Base-by-base conservation (phyloP, 23 tunicate species). In the Halocynthia roretzi region DNA sequence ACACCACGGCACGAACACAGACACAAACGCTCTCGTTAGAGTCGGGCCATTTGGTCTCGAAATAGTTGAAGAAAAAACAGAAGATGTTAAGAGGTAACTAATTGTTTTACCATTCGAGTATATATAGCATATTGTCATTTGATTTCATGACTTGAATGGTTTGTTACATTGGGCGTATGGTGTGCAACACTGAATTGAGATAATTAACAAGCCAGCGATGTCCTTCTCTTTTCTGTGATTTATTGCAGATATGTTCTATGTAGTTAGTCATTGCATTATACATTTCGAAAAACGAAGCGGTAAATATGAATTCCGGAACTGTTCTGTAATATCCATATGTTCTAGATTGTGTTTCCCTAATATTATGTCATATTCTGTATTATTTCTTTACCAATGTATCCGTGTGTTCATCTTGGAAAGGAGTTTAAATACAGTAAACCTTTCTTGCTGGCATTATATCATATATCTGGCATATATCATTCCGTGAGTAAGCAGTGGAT, bases 11-110 rank as follows among this genome's bases (percentile, higher is more conserved):
- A 52, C 51, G 11, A 48, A 64, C 44, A 62, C 57, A 12, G 52
- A 68, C 19, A 52, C 73, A 20, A 72, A 81, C 49, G 83, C 82
- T 50, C 52, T 61, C 8, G 51, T 87, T 56, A 14, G 82, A 50
- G 76, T 87, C 55, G 93, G 93, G 5, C 93, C 93, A 7, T 67
- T 50, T 2, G 93, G 93, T 9, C 53, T 87, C 48, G 86, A 87
- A 58, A 77, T 87, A 54, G 76, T 82, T 14, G 81, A 81, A 0
- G 83, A 77, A 61, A 80, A 82, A 20, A 76, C 78, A 11, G 53
- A 83, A 51, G 93, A 81, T 61, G 76, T 60, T 12, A 75, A 82
- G 64, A 81, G 74, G 93, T 62, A 15, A 62, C 23, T 8, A 2
- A 15, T 68, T 68, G 15, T 60, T 17, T 60, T 17, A 60, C 17